Percentiles rank a stretch among this genome's conserved stretches.
These are phyloP conservation scores for Autographa gamma DNA, from an alignment of 2,888 invertebrate genomes.

Conservation along the genomic window DNA sequence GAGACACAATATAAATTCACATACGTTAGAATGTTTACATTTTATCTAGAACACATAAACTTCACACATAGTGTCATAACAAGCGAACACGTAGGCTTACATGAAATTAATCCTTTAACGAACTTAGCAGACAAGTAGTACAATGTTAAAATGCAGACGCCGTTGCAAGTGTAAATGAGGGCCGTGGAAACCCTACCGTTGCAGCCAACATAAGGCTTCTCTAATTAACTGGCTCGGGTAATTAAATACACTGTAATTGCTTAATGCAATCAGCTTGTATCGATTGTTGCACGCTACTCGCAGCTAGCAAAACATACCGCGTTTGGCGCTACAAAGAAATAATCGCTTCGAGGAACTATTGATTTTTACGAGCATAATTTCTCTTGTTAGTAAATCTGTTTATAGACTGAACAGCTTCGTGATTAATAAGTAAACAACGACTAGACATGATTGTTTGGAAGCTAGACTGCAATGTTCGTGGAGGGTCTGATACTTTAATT, in stretches of 20 bases:
- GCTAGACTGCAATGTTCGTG: not conserved
- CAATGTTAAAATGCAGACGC: constrained; percentile 72
- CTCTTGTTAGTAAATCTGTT: constrained; percentile 47
- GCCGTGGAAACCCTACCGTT: constrained; percentile 81
- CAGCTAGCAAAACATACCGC: constrained; percentile 50
- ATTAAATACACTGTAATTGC: constrained; percentile 87
- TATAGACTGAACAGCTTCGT: constrained; percentile 14
- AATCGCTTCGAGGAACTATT: constrained; percentile 47
- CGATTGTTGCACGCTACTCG: constrained; percentile 59
- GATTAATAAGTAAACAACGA: not conserved
- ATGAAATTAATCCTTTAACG: constrained; percentile 64
- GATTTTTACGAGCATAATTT: constrained; percentile 47
- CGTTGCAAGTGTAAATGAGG: constrained; percentile 86
- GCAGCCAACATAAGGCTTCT: constrained; percentile 79
- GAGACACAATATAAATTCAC: not conserved
- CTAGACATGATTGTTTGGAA: not conserved
- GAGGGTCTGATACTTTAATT: constrained; percentile 27
- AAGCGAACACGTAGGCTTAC: constrained; percentile 55
- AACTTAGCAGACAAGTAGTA: constrained; percentile 60
- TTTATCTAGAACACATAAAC: constrained; percentile 8
- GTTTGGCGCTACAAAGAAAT: constrained; percentile 41
- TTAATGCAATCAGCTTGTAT: constrained; percentile 81
- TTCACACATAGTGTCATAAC: constrained; percentile 44
- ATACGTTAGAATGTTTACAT: not conserved
- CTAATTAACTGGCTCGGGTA: constrained; percentile 84